Evolutionary conservation across 2,888 invertebrate genomes (phyloP).

Genomic region (Campaea margaritaria): DNA sequence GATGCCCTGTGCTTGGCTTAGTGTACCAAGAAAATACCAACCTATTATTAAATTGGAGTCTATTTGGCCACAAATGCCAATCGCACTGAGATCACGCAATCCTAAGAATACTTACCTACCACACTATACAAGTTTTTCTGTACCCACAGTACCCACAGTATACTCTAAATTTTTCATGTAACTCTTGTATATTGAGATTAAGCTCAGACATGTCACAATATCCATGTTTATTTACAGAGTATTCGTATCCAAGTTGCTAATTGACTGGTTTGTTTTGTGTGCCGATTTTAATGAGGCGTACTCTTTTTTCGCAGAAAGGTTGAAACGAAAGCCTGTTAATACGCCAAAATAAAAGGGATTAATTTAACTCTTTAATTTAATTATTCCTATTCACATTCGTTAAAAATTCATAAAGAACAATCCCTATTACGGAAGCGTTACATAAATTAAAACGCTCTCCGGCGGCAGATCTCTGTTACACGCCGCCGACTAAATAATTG

Average conservation of each 20-base stretch:
- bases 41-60: no score
- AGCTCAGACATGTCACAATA: neutral
- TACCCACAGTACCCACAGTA: no score
- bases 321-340: conserved; percentile 7
- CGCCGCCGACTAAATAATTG: conserved; percentile 77
- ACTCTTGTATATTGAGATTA: no score
- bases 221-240: conserved; percentile 10
- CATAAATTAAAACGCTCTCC: conserved; percentile 74
- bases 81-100: no score
- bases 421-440: conserved; percentile 62
- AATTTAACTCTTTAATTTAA: conserved; percentile 22
- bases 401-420: conserved; percentile 54
- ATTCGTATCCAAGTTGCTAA: conserved; percentile 17
- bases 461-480: conserved; percentile 70
- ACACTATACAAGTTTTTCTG: no score
- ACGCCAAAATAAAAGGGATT: conserved; percentile 10
- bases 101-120: no score
- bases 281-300: conserved; percentile 12
- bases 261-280: conserved; percentile 16
- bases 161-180: no score
- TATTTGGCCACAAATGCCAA: no score
- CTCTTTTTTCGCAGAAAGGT: conserved; percentile 4
- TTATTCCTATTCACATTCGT: conserved; percentile 41
- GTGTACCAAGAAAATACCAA: no score
- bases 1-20: no score